Conservation (phyloP, 2,113 vertebrate genomes). For the Colossoma macropomum region DNA sequence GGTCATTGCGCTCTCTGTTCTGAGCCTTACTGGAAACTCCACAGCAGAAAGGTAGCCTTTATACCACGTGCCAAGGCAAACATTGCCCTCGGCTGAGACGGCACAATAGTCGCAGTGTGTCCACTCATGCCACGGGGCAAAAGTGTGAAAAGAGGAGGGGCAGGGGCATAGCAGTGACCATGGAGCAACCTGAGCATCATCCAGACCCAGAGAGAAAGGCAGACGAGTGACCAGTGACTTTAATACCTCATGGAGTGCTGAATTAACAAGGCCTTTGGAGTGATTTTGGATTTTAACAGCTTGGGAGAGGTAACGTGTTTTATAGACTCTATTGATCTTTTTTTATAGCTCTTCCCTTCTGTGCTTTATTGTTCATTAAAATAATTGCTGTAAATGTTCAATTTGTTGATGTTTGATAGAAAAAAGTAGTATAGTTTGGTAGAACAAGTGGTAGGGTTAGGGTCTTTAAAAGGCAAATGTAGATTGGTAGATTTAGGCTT, state of each 20-base stretch:
- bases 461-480: background rate
- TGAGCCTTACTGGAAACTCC: constrained; percentile 59
- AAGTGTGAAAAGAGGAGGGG: background rate
- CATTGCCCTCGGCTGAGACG: constrained; percentile 46
- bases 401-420: background rate
- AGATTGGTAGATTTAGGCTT: background rate
- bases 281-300: background rate
- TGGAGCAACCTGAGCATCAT: background rate
- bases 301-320: constrained; percentile 16
- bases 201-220: background rate
- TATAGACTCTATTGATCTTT: background rate
- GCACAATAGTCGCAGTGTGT: constrained; percentile 64
- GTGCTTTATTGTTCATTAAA: background rate
- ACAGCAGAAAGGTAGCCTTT: constrained; percentile 65
- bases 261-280: background rate
- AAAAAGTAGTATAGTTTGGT: background rate
- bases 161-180: background rate
- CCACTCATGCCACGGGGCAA: constrained; percentile 19
- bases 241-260: background rate
- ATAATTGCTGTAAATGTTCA: background rate
- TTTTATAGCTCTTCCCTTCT: background rate
- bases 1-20: constrained; percentile 50
- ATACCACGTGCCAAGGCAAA: constrained; percentile 68
- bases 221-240: background rate
- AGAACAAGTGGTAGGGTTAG: background rate